Conservation (phyloP, 2,797 vertebrate species). For the Aselliscus stoliczkanus region DNA sequence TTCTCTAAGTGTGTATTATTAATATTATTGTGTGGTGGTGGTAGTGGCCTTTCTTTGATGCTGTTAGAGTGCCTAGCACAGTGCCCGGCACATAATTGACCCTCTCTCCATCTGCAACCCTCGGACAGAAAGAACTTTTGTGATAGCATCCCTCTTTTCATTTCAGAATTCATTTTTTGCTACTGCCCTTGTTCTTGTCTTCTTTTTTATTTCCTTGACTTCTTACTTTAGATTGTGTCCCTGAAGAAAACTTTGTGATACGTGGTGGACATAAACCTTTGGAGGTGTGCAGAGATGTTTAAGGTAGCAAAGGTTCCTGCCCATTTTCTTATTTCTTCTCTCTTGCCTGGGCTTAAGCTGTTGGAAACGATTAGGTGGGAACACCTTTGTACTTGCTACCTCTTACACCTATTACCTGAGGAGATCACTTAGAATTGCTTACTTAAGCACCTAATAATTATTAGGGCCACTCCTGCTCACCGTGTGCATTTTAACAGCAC, state of each 20-base stretch:
- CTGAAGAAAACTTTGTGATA: neutral
- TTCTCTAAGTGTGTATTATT: neutral
- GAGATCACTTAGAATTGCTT: neutral
- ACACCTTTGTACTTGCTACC: neutral
- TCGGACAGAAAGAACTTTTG: neutral
- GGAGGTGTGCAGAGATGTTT: neutral
- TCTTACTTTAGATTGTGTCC: neutral
- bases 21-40: no score
- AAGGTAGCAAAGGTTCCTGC: neutral
- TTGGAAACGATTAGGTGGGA: neutral
- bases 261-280: neutral
- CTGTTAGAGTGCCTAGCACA: no score
- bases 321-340: neutral
- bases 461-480: neutral
- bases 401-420: neutral
- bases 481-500: neutral
- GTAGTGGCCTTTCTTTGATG: neutral
- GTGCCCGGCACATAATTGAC: fast-evolving
- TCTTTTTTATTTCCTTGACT: neutral
- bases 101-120: neutral
- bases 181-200: neutral
- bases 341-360: neutral
- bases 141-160: neutral
- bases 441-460: neutral
- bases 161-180: neutral